Base-by-base conservation (phyloP, 2,888 invertebrate genomes). In the Spatulosminthurus flaviceps region DNA sequence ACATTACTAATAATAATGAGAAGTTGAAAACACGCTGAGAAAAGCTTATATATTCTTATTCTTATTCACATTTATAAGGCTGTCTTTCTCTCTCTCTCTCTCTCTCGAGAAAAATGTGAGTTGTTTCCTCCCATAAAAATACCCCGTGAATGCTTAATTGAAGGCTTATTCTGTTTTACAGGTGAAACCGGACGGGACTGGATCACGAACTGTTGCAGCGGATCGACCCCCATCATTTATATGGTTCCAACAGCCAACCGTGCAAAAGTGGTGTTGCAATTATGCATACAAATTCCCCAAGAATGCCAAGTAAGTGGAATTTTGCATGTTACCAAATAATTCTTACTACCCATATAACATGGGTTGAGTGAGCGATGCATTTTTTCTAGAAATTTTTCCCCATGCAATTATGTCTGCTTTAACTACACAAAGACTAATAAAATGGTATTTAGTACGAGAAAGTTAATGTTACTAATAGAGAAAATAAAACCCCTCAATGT, bases 281-380 rank as follows among this genome's bases (percentile, higher is more conserved):
- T 85, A 85, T 79, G 89, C 89, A 84, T 89, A 88, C 84, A 87
- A 86, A 84, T 86, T 88, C 86, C 95, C 95, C 85, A 95, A 95
- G 89, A 95, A 95, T 91, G 95, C 95, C 88, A 95, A 95, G 95
- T 95, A 88, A 94, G 95, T 92, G 21, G 61, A 61, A 29, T 74
- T 74, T 74, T 74, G 64, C 75, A 64, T 75, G 64, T 75, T 64
- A 5, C 24, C n/a, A 34, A 34, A 4, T 4, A 34, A 34, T 51
- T 51, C 19, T 16, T 51, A 19, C 1, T 1, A 29, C n/a, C n/a
- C n/a, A 51, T 16, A 51, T 51, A n/a, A 2, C 51, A 4, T 2
- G 51, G 51, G 51, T 51, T 5, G 51, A 51, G 51, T 51, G n/a
- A 51, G 51, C 16, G 51, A 51, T n/a, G 19, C 51, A 51, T 51